These are phyloP conservation scores for Redunca redunca DNA, from an alignment of 2,113 vertebrate genomes.

Conservation along the genomic window DNA sequence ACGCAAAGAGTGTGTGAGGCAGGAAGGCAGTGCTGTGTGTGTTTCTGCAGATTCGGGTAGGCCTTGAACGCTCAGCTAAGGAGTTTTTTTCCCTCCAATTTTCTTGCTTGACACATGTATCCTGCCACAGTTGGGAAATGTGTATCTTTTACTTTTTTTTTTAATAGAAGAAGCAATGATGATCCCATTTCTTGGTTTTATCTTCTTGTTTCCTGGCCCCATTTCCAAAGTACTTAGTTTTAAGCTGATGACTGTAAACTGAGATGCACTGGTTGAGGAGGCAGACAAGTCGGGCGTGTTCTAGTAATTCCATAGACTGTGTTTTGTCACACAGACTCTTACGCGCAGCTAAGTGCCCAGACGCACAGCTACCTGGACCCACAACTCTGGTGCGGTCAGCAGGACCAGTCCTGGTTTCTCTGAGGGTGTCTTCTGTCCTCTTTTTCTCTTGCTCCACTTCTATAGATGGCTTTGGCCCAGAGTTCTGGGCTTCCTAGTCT, in stretches of 20 bases:
- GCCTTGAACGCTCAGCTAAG: not conserved
- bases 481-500: not conserved
- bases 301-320: not conserved
- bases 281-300: not conserved
- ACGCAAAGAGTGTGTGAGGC: accelerated
- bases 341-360: not conserved
- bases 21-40: not conserved
- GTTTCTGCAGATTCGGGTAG: not conserved
- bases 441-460: not conserved
- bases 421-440: not conserved
- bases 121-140: not conserved
- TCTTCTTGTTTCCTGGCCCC: not conserved
- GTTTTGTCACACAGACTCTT: not conserved
- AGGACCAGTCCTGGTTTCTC: not conserved
- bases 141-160: not conserved
- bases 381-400: not conserved
- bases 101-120: not conserved
- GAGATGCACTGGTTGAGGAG: not conserved
- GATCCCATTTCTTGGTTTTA: not conserved
- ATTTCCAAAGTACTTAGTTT: not conserved
- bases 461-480: not conserved
- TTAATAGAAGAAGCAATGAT: not conserved
- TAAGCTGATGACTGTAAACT: not conserved
- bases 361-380: not conserved
- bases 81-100: not conserved